Evolutionary conservation across 2,113 vertebrate genomes (phyloP).

Genomic region (Mormoops blainvillei): DNA sequence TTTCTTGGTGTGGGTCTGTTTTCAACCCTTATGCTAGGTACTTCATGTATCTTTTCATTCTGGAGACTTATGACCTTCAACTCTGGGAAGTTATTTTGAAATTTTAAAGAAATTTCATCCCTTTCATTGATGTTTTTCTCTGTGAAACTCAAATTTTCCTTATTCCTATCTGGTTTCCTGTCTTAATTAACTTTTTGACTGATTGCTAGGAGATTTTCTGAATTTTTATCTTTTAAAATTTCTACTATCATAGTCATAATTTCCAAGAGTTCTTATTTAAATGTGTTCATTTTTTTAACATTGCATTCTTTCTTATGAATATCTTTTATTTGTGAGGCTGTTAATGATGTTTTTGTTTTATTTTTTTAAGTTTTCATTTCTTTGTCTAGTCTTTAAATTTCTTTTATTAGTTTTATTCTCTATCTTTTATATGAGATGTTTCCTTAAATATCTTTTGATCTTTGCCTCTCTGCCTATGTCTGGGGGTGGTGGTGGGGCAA

Average conservation of each 20-base stretch:
- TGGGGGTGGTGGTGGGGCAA: background rate
- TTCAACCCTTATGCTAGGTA: background rate
- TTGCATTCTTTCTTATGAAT: background rate
- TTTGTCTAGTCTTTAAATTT: background rate
- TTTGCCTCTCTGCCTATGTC: background rate
- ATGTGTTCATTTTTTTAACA: background rate
- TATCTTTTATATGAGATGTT: background rate
- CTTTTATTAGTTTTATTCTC: background rate
- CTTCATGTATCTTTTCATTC: constrained; percentile 21
- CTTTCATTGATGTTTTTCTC: background rate
- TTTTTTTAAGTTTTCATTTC: background rate
- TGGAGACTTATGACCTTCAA: background rate
- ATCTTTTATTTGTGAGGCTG: background rate
- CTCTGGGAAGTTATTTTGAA: constrained; percentile 18
- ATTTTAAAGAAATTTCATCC: background rate
- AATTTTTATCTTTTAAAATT: background rate
- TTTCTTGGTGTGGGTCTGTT: constrained; percentile 15
- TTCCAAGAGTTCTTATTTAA: background rate
- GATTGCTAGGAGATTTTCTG: background rate
- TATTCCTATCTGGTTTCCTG: background rate
- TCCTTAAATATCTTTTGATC: background rate
- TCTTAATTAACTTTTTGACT: background rate
- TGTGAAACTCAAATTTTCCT: background rate
- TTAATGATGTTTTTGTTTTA: background rate
- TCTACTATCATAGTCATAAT: background rate